Evolutionary conservation across 1,140 invertebrate genomes (phyloP), one percentile per base, ranked within the genome.

Genomic region (Saccostrea echinata): DNA sequence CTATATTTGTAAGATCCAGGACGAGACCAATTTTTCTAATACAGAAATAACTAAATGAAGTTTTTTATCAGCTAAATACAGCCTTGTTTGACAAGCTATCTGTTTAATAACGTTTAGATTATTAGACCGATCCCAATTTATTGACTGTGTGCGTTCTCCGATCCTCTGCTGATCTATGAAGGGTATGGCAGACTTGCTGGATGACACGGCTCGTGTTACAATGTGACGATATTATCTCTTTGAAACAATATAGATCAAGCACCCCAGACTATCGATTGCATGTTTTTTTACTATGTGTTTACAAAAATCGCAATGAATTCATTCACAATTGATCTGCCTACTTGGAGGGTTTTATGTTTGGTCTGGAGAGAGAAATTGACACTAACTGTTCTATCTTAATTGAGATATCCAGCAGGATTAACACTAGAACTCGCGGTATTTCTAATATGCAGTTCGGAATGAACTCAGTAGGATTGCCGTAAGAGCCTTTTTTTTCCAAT

Each of bases 11-110:
- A 71, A 16, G 27, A 71, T 33, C 27, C 24, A 30, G 68, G 68
- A 71, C 27, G 68, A 27, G 27, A 27, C 68, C 24, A 33, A 12
- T 33, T 71, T 27, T 71, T 27, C 24, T 71, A 30, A 71, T 71
- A 71, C 68, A 71, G 68, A 71, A 71, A 71, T 71, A 71, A 33
- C 68, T 71, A 71, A 71, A 71, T 71, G 11, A 9, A 33, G 68
- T 33, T 71, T 43, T n/a, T 71, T 71, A 71, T 71, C 68, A 33
- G 68, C 68, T 71, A 71, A 71, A 71, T 71, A 71, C 68, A 71
- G 27, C 24, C 68, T 33, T 71, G 68, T 71, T 71, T 71, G 68
- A 71, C 68, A 71, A 71, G 68, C 68, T 71, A 71, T 71, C 68
- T 71, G 68, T 27, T 30, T 71, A 30, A 71, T 71, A 71, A 71